Conservation (phyloP, 2,888 invertebrate species). For the Lutraria lutraria region DNA sequence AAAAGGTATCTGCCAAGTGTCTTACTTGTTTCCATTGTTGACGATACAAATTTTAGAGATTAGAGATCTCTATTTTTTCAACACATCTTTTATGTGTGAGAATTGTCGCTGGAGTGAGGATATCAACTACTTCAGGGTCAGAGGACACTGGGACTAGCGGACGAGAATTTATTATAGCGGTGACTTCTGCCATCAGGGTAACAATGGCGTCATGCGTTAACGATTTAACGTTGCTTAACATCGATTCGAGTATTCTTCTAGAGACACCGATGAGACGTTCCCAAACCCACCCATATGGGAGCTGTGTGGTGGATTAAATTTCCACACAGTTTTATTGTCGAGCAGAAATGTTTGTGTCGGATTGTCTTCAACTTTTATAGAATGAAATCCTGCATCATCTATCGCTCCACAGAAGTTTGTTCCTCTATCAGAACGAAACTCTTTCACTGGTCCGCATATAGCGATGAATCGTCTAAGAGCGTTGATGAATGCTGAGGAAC, state of each 20-base stretch:
- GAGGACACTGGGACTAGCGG: conserved; percentile 57
- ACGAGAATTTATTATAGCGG: conserved; percentile 59
- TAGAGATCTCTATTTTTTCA: background rate
- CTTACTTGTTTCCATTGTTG: conserved; percentile 62
- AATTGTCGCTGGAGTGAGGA: conserved; percentile 50
- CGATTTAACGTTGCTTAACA: conserved; percentile 37
- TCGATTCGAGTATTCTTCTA: conserved; percentile 62
- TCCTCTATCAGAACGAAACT: conserved; percentile 61
- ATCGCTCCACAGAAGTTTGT: conserved; percentile 67
- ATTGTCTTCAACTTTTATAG: conserved; percentile 60
- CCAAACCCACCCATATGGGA: conserved; percentile 69
- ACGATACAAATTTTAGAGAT: conserved; percentile 39
- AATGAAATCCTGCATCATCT: conserved; percentile 33
- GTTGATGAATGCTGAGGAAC: conserved; percentile 69
- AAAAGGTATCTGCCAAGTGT: conserved; percentile 50
- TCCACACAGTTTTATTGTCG: conserved; percentile 45
- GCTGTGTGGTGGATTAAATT: conserved; percentile 64
- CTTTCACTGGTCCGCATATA: conserved; percentile 56
- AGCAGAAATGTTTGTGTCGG: background rate
- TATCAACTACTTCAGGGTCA: conserved; percentile 43
- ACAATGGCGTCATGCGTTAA: conserved; percentile 64
- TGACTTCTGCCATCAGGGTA: conserved; percentile 65
- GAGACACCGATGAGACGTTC: conserved; percentile 64
- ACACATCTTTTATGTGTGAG: conserved; percentile 53
- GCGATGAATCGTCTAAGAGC: conserved; percentile 63